phyloP scores from a whole-genome alignment of 1,140 invertebrate species.

The Gyrodactylus salaris region DNA sequence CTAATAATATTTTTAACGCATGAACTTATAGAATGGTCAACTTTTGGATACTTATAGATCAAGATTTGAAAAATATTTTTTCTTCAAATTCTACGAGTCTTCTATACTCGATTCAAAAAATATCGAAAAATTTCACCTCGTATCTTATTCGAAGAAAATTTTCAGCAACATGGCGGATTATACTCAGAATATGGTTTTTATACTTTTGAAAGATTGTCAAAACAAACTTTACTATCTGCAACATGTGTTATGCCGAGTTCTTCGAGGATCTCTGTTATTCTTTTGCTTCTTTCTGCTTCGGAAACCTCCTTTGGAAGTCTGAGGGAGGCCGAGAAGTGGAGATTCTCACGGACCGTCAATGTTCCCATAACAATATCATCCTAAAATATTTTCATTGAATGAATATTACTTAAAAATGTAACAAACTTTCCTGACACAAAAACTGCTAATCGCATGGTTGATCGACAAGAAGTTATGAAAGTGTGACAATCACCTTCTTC shows the following conservation, averaged over 20 bases:
- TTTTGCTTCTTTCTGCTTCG: conserved; percentile 11
- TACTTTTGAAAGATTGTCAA: background rate
- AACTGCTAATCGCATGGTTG: no score
- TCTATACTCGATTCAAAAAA: no score
- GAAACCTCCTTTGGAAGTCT: conserved; percentile 12
- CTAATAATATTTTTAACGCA: no score
- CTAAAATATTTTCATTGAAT: no score
- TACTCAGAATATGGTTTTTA: background rate
- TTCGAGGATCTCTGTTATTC: conserved; percentile 14
- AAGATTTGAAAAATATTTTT: no score
- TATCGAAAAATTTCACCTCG: background rate
- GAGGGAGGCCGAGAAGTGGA: conserved; percentile 17
- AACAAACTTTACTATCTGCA: conserved; percentile 15
- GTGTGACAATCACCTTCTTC: no score
- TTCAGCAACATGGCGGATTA: background rate
- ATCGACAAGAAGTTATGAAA: no score
- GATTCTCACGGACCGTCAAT: conserved; percentile 14
- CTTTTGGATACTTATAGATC: no score
- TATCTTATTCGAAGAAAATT: background rate
- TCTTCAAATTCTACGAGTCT: no score
- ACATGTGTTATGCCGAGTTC: conserved; percentile 15
- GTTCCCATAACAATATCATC: conserved; percentile 12
- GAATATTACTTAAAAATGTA: no score
- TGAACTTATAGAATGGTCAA: no score
- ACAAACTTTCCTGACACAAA: no score